These are phyloP conservation scores for Tympanuchus pallidicinctus DNA, from an alignment of 2,113 vertebrate species.

Conservation along the genomic window DNA sequence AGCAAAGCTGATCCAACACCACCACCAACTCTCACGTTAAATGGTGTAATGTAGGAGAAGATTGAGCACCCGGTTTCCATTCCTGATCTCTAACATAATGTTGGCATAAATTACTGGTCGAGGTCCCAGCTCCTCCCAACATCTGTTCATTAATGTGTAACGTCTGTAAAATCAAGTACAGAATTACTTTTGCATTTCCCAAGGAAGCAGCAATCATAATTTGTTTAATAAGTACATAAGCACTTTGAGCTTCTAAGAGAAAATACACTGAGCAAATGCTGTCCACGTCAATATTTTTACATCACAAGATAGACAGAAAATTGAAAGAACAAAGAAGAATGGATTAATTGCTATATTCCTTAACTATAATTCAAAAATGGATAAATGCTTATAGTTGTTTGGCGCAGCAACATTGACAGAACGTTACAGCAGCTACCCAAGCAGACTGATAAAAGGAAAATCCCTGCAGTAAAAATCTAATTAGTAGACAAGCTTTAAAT, in stretches of 20 bases:
- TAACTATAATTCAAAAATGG: background rate
- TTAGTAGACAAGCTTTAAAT: background rate
- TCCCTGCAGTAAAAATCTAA: background rate
- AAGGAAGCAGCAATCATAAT: slow-evolving; percentile 1
- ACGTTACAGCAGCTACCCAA: background rate
- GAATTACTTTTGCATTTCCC: background rate
- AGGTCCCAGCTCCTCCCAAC: background rate
- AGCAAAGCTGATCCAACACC: background rate
- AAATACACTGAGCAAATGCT: background rate
- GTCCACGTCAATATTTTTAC: background rate
- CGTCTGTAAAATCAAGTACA: background rate
- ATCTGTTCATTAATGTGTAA: background rate
- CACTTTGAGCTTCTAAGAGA: background rate
- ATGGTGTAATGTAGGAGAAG: background rate
- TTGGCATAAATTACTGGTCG: background rate
- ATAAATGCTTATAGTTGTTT: background rate
- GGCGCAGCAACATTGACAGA: background rate
- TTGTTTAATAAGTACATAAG: slow-evolving; percentile 9
- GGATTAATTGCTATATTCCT: background rate
- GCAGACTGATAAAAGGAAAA: background rate
- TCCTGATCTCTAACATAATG: background rate
- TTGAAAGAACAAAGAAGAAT: background rate
- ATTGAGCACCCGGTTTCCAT: background rate
- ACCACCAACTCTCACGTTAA: background rate
- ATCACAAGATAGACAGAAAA: background rate